A percentile compares a stretch with the other conserved stretches of the same genome.
Evolutionary conservation across 2,113 vertebrate genomes (phyloP).

Genomic region (Anoura caudifer): DNA sequence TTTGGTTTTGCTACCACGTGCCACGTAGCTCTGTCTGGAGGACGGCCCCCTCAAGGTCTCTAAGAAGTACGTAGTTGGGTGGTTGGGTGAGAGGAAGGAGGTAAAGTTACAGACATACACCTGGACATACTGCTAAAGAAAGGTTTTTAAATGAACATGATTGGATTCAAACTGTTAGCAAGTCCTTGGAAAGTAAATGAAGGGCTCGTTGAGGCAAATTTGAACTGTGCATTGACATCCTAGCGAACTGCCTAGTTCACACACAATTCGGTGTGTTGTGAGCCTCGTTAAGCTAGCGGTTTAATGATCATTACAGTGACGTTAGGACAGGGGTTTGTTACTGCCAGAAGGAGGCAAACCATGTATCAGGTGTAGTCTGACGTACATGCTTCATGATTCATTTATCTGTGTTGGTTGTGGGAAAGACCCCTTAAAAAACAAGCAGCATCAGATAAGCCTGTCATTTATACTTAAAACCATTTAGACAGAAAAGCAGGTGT

Average conservation of each 20-base stretch:
- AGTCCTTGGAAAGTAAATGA: conserved; percentile 3
- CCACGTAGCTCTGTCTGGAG: neutral
- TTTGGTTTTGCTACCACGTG: neutral
- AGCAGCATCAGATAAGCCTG: neutral
- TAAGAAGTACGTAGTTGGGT: neutral
- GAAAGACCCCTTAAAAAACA: neutral
- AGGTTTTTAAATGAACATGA: neutral
- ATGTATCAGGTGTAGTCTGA: conserved; percentile 5
- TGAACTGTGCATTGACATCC: neutral
- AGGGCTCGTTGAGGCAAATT: neutral
- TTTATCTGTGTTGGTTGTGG: conserved; percentile 1
- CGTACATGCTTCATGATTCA: conserved; percentile 11
- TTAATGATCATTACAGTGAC: conserved; percentile 20
- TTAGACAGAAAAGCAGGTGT: conserved; percentile 21
- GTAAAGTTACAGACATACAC: neutral
- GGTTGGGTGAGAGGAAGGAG: neutral
- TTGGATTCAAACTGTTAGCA: conserved; percentile 18
- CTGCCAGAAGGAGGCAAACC: neutral
- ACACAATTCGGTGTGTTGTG: neutral
- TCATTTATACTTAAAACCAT: conserved; percentile 8
- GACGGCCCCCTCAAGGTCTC: neutral
- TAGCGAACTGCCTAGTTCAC: neutral
- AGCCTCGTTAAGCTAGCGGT: conserved; percentile 20
- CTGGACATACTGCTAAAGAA: neutral
- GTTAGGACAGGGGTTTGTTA: conserved; percentile 35